Conservation (phyloP, 2,888 invertebrate genomes). For the Xestia xanthographa region DNA sequence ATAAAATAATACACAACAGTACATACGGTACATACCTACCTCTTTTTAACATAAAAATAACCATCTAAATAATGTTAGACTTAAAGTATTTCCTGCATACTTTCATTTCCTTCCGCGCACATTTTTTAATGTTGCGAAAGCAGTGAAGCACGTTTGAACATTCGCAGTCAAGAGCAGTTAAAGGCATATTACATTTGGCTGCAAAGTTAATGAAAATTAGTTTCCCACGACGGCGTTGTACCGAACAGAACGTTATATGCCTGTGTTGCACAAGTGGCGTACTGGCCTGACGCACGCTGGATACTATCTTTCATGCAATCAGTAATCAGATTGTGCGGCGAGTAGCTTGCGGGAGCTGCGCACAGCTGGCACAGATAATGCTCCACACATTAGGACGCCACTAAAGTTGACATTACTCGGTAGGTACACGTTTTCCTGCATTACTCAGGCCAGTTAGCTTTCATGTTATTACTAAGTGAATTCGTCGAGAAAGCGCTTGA, state of each 20-base stretch:
- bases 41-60: conserved; percentile 52
- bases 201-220: conserved; percentile 58
- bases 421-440: conserved; percentile 75
- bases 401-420: conserved; percentile 75
- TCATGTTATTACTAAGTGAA: conserved; percentile 66
- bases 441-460: conserved; percentile 67
- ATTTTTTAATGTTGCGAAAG: conserved; percentile 49
- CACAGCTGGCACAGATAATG: conserved; percentile 74
- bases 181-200: conserved; percentile 40
- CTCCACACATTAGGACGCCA: conserved; percentile 76
- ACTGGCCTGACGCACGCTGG: conserved; percentile 47
- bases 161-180: conserved; percentile 41
- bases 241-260: conserved; percentile 40
- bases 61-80: conserved; percentile 43
- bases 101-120: conserved; percentile 62
- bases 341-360: conserved; percentile 70
- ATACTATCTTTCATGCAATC: conserved; percentile 67
- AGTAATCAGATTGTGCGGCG: conserved; percentile 67
- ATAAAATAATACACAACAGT: conserved; percentile 45
- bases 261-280: conserved; percentile 53
- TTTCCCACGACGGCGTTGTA: conserved; percentile 62
- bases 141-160: conserved; percentile 35
- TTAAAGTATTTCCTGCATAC: conserved; percentile 54
- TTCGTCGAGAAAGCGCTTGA: conserved; percentile 72
- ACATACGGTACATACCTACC: conserved; percentile 17